These are phyloP conservation scores for Drosophila kohkoa DNA, from an alignment of 1,140 invertebrate genomes.

Conservation along the genomic window DNA sequence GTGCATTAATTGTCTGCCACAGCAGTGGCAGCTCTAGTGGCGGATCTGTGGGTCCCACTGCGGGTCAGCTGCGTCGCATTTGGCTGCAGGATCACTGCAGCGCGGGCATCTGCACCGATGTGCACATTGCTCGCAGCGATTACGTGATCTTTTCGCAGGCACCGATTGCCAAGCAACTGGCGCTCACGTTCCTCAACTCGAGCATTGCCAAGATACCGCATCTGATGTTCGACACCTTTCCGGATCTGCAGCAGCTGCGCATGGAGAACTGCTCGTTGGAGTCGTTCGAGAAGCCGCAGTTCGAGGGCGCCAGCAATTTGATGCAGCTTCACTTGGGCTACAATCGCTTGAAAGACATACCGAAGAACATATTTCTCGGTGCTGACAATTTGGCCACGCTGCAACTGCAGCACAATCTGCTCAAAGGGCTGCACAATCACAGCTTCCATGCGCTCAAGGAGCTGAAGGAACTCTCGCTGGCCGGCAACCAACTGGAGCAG, in stretches of 20 bases:
- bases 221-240: conserved; percentile 80
- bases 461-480: conserved; percentile 69
- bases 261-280: conserved; percentile 82
- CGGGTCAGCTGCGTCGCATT: conserved; percentile 73
- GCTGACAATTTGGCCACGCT: conserved; percentile 76
- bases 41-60: conserved; percentile 17
- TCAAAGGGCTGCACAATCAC: conserved; percentile 62
- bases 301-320: conserved; percentile 81
- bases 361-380: conserved; percentile 80
- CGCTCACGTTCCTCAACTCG: conserved; percentile 77
- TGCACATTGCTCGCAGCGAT: conserved; percentile 73
- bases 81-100: conserved; percentile 83
- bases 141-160: conserved; percentile 78
- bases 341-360: conserved; percentile 75
- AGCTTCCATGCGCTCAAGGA: conserved; percentile 79
- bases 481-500: conserved; percentile 68
- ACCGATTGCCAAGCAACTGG: conserved; percentile 66
- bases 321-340: conserved; percentile 74
- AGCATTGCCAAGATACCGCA: conserved; percentile 81
- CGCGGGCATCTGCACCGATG: conserved; percentile 65
- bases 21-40: neutral
- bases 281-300: conserved; percentile 77
- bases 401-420: conserved; percentile 62
- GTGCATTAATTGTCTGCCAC: neutral
- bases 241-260: conserved; percentile 77